Conservation (phyloP, 2,113 vertebrate genomes). For the Pelmatolapia mariae region DNA sequence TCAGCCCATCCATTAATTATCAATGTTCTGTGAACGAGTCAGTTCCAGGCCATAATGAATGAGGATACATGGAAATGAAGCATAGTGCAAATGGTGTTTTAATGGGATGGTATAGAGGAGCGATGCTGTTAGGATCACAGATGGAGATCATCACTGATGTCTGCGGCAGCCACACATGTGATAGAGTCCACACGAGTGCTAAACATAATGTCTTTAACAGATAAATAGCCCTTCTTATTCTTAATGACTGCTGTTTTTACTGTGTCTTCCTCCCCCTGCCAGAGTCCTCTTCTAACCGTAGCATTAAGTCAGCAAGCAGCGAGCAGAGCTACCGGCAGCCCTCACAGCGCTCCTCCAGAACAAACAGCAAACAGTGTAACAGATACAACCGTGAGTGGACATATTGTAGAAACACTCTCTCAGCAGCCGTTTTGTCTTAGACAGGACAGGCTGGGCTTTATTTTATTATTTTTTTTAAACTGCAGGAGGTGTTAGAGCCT, state of each 20-base stretch:
- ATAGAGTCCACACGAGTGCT: neutral
- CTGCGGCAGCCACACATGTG: neutral
- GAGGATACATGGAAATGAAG: conserved; percentile 1
- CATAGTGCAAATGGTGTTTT: conserved; percentile 34
- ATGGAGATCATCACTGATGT: conserved; percentile 11
- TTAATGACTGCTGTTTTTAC: neutral
- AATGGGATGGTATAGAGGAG: neutral
- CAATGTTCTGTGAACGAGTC: conserved; percentile 32
- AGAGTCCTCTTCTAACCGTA: conserved; percentile 32
- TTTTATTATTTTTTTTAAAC: neutral
- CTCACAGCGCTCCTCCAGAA: neutral
- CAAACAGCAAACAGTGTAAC: neutral
- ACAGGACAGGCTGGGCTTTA: neutral
- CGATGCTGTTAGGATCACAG: neutral
- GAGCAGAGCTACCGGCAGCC: neutral
- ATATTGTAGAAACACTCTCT: neutral
- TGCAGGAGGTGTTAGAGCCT: neutral
- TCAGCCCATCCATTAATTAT: conserved; percentile 27
- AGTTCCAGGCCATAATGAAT: neutral
- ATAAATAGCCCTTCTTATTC: neutral
- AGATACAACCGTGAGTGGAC: neutral
- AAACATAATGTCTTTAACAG: neutral
- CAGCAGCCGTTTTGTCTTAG: neutral
- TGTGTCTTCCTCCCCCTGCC: neutral
- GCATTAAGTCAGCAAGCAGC: conserved; percentile 15